Evolutionary conservation across 1,140 invertebrate genomes (phyloP).

Genomic region (Pseudomyrmex sp.): DNA sequence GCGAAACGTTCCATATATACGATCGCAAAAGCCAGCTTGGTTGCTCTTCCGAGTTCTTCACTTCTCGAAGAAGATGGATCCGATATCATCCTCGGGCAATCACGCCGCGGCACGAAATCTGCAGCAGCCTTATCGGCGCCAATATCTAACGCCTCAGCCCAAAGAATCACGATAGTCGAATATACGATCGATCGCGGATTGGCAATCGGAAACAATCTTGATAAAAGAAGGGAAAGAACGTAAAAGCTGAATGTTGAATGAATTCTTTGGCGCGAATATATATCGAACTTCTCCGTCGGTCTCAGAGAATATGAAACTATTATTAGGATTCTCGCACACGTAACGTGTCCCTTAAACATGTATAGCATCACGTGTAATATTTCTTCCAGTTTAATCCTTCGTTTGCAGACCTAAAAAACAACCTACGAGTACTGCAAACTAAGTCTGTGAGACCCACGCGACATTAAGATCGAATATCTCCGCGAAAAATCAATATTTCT

Average conservation of each 20-base stretch:
- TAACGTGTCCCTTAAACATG: no score
- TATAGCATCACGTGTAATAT: no score
- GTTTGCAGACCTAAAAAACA: no score
- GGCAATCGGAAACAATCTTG: slow-evolving; percentile 59
- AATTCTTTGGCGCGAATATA: slow-evolving; percentile 15
- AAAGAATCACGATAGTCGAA: slow-evolving; percentile 69
- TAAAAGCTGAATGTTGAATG: slow-evolving; percentile 46
- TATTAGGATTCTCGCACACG: no score
- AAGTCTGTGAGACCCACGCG: no score
- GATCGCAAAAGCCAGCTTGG: slow-evolving; percentile 22
- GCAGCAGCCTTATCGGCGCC: slow-evolving; percentile 63
- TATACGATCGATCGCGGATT: slow-evolving; percentile 52
- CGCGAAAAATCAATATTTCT: no score
- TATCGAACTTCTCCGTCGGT: no score
- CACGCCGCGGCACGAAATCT: slow-evolving; percentile 66
- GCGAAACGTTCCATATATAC: slow-evolving; percentile 51
- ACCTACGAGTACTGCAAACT: no score
- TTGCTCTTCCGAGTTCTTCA: slow-evolving; percentile 50
- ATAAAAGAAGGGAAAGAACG: slow-evolving; percentile 46
- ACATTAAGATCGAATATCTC: no score
- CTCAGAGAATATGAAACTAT: slow-evolving; percentile 13
- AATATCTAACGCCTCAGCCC: slow-evolving; percentile 58
- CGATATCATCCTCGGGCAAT: slow-evolving; percentile 66
- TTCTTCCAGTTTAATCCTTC: no score
- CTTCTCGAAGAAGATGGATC: slow-evolving; percentile 59